phyloP scores from a whole-genome alignment of 2,888 invertebrate genomes.

The Nephrotoma flavescens region DNA sequence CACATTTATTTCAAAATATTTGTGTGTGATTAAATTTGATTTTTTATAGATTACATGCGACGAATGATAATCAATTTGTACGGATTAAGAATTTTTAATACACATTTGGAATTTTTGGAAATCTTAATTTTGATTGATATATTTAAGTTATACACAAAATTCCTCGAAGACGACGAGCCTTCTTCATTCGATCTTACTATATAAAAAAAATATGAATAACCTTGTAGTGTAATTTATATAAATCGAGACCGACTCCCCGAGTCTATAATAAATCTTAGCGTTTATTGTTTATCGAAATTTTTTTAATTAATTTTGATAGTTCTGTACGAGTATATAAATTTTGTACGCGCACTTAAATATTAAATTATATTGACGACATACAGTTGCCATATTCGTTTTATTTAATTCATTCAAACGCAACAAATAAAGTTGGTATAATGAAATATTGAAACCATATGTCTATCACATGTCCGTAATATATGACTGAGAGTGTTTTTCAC shows the following conservation, averaged over 20 bases:
- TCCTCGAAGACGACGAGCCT: background rate
- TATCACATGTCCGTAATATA: no score
- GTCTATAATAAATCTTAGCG: background rate
- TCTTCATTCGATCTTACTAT: background rate
- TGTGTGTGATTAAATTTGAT: background rate
- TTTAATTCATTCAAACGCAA: no score
- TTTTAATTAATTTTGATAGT: background rate
- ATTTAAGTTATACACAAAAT: background rate
- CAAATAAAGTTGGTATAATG: no score
- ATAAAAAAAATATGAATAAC: background rate
- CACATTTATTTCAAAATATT: background rate
- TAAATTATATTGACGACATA: background rate
- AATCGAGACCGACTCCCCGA: background rate
- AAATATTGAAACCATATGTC: no score
- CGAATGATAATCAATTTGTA: background rate
- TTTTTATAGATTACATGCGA: background rate
- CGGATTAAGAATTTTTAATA: background rate
- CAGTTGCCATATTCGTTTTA: no score
- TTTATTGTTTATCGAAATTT: background rate
- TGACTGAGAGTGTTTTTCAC: no score
- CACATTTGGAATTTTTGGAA: background rate
- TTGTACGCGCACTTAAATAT: background rate
- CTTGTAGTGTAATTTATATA: background rate
- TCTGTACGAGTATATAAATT: no score
- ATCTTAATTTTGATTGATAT: background rate